Evolutionary conservation across 64 coral and sea anemone species (phyloP).

Genomic region (Stichodactyla mertensii): DNA sequence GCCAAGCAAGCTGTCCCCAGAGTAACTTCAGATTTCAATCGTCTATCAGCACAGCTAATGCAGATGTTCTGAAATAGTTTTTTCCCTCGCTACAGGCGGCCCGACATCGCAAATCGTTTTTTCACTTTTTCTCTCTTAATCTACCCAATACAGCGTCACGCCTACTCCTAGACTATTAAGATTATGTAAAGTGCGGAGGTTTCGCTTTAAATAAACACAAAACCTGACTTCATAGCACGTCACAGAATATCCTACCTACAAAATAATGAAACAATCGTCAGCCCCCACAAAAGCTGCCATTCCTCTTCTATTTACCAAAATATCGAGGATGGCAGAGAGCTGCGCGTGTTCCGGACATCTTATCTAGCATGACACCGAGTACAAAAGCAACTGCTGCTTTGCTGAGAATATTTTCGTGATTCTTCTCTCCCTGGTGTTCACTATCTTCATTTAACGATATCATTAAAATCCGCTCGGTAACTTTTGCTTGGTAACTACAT

Average conservation of each 20-base stretch:
- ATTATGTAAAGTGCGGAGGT: neutral
- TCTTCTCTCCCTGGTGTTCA: neutral
- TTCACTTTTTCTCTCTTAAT: neutral
- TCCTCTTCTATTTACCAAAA: neutral
- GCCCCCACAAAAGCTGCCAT: neutral
- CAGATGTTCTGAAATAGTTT: constrained; percentile 15
- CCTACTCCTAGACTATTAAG: neutral
- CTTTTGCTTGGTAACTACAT: neutral
- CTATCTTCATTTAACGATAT: neutral
- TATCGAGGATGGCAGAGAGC: neutral
- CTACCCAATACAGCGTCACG: neutral
- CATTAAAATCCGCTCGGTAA: neutral
- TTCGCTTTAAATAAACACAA: neutral
- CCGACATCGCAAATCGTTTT: neutral
- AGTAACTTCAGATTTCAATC: neutral
- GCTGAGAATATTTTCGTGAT: neutral
- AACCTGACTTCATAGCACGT: neutral
- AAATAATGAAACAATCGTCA: neutral
- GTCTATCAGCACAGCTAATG: neutral
- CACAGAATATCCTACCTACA: neutral
- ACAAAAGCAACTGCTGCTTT: neutral
- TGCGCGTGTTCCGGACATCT: neutral
- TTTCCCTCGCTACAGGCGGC: neutral
- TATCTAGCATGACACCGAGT: neutral
- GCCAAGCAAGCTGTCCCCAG: neutral